A percentile compares a stretch with the other conserved stretches of the same genome.
Evolutionary conservation across 2,888 invertebrate genomes (phyloP).

Genomic region (Cantharis lateralis): DNA sequence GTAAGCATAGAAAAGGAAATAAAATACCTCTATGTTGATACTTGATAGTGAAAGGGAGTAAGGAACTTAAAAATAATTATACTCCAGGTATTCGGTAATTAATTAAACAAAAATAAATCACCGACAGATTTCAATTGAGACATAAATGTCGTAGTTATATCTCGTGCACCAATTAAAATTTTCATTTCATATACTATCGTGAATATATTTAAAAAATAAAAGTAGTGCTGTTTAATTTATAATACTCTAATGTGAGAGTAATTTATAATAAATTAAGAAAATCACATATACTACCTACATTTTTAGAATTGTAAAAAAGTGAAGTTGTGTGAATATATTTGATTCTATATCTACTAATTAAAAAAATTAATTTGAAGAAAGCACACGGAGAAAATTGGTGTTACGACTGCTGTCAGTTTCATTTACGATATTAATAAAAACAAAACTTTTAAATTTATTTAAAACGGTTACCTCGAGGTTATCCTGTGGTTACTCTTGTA

Average conservation of each 20-base stretch:
- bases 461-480: background rate
- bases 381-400: background rate
- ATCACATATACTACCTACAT: background rate
- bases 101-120: background rate
- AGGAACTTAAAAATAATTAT: background rate
- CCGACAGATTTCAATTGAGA: background rate
- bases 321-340: background rate
- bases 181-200: background rate
- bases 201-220: background rate
- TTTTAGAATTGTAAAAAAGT: background rate
- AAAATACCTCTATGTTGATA: constrained; percentile 37
- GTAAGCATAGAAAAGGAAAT: constrained; percentile 4
- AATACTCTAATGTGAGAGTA: background rate
- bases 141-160: background rate
- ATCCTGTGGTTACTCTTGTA: background rate
- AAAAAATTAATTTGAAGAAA: background rate
- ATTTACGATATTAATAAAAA: background rate
- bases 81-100: background rate
- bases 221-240: background rate
- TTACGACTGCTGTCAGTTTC: background rate
- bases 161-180: background rate
- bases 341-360: background rate
- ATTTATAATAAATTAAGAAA: background rate
- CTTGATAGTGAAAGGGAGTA: constrained; percentile 48
- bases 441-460: background rate